phyloP scores from a whole-genome alignment of 2,888 invertebrate species.

The Cremastinae sp. region DNA sequence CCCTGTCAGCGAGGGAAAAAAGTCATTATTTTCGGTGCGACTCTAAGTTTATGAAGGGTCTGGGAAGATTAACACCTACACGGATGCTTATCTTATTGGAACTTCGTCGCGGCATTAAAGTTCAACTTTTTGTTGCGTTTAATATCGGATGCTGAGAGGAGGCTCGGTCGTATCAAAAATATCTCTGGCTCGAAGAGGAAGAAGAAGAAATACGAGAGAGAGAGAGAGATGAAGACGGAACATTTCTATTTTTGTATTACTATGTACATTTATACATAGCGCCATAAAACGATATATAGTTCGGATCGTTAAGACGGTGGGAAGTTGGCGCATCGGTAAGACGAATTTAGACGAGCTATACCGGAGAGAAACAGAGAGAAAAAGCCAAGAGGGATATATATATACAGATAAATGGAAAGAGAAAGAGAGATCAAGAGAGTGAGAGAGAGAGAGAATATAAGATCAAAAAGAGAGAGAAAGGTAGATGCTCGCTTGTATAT shows the following conservation, averaged over 20 bases:
- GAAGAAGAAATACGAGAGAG: no score
- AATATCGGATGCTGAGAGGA: neutral
- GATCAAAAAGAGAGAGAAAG: neutral
- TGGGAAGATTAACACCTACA: no score
- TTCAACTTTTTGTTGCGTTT: neutral
- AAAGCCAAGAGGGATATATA: no score
- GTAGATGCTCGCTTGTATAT: slow-evolving; percentile 33
- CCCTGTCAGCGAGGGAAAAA: no score
- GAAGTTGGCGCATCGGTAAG: slow-evolving; percentile 29
- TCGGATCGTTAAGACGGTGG: neutral
- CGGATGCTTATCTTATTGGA: neutral
- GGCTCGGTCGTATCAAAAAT: neutral
- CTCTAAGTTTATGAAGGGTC: no score
- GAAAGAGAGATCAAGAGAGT: slow-evolving; percentile 5
- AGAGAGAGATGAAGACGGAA: no score
- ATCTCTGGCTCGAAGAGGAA: neutral
- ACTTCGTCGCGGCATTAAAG: neutral
- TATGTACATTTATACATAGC: neutral
- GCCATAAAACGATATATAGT: neutral
- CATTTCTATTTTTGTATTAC: neutral
- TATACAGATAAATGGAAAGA: no score
- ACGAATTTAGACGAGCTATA: slow-evolving; percentile 38
- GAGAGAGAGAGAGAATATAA: neutral
- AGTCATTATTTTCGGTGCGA: neutral
- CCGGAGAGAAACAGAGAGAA: slow-evolving; percentile 13